Conservation (phyloP, 2,113 vertebrate genomes). For the Kryptolebias marmoratus region DNA sequence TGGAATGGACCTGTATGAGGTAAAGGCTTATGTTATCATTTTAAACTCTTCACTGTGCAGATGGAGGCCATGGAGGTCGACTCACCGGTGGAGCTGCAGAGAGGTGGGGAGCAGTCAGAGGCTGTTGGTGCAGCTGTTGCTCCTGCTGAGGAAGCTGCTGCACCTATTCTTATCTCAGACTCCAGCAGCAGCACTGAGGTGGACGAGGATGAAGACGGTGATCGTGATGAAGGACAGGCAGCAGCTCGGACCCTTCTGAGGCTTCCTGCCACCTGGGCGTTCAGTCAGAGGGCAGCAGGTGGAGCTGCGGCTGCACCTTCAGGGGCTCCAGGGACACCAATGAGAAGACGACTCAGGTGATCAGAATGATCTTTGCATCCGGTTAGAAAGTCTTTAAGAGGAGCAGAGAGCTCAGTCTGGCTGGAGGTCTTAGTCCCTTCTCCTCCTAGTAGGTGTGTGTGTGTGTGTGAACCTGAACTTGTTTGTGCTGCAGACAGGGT, state of each 20-base stretch:
- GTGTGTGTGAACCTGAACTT: neutral
- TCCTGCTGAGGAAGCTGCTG: neutral
- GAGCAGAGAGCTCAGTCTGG: no score
- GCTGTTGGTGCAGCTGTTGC: neutral
- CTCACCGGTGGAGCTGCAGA: slow-evolving; percentile 40
- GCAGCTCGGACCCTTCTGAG: slow-evolving; percentile 4
- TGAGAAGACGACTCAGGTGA: slow-evolving; percentile 70
- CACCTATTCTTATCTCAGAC: slow-evolving; percentile 46
- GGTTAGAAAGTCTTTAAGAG: no score
- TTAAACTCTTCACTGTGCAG: slow-evolving; percentile 11
- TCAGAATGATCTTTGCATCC: neutral
- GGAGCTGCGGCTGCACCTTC: neutral
- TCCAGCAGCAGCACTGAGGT: slow-evolving; percentile 62
- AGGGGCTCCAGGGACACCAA: slow-evolving; percentile 13
- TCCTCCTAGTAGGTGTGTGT: no score
- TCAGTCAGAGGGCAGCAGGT: slow-evolving; percentile 62
- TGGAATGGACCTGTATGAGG: neutral
- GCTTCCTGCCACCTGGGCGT: slow-evolving; percentile 71
- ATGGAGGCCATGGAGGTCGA: slow-evolving; percentile 91
- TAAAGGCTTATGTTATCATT: neutral
- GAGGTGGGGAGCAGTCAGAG: neutral
- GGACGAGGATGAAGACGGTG: slow-evolving; percentile 46
- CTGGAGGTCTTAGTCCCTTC: no score
- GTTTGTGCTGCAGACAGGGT: slow-evolving; percentile 59
- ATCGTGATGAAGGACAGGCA: neutral